phyloP scores from a whole-genome alignment of 2,797 vertebrate genomes.

The Lagodon rhomboides region DNA sequence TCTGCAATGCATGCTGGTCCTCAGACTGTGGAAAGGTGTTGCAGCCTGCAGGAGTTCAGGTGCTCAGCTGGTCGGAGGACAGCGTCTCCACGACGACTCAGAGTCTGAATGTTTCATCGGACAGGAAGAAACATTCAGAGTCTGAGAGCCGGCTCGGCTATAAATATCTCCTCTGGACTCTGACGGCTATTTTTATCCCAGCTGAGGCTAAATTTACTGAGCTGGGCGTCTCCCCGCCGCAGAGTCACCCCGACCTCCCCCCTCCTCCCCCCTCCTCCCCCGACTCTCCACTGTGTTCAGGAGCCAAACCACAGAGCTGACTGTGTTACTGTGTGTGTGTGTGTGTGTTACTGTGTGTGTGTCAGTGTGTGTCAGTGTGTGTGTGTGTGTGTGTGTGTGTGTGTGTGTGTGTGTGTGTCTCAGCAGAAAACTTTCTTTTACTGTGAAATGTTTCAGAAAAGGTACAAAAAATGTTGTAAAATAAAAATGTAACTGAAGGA shows the following conservation, averaged over 20 bases:
- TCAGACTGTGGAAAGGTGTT: not conserved
- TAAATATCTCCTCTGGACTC: constrained; percentile 59
- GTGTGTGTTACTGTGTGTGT: not conserved
- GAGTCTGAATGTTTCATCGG: no score
- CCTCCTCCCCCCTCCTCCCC: not conserved
- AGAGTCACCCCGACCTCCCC: constrained; percentile 7
- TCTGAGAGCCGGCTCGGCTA: constrained; percentile 40
- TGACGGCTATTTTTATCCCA: constrained; percentile 60
- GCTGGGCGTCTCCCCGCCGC: constrained; percentile 50
- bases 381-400: not conserved
- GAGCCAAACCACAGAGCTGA: constrained; percentile 25
- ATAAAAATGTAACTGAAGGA: not conserved
- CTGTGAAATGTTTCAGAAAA: not conserved
- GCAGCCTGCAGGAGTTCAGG: no score
- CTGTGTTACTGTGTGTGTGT: not conserved
- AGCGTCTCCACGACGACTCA: no score
- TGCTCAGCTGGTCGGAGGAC: no score
- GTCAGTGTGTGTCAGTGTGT: constrained; percentile 11
- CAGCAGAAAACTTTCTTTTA: not conserved
- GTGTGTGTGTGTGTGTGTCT: not conserved
- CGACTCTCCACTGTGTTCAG: constrained; percentile 1
- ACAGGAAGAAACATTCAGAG: no score
- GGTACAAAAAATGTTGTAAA: no score
- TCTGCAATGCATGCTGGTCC: constrained; percentile 12
- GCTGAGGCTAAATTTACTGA: constrained; percentile 68